phyloP scores from a whole-genome alignment of 2,797 vertebrate genomes.

The Sebastes reedi region DNA sequence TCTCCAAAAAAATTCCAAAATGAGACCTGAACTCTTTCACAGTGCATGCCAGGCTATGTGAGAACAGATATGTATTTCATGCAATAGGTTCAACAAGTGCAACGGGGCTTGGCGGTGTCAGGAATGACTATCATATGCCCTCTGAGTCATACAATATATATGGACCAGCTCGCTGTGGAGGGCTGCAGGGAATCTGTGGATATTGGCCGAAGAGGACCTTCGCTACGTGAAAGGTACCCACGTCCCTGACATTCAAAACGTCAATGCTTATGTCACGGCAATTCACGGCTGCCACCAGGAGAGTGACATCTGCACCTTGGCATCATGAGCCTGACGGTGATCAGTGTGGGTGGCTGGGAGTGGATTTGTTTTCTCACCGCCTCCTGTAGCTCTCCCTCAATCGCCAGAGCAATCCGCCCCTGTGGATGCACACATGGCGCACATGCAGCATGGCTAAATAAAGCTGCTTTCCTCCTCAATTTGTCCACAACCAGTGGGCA shows the following conservation, averaged over 20 bases:
- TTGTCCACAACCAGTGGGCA: neutral
- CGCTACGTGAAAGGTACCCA: constrained; percentile 26
- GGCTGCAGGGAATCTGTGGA: constrained; percentile 1
- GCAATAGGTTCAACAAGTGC: neutral
- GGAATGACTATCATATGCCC: neutral
- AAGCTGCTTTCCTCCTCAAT: constrained; percentile 7
- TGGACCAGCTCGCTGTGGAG: neutral
- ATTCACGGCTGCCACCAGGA: neutral
- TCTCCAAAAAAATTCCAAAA: neutral
- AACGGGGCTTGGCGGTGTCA: neutral
- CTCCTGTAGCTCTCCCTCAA: constrained; percentile 1
- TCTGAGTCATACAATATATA: neutral
- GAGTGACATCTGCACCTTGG: constrained; percentile 19
- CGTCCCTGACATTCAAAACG: constrained; percentile 49
- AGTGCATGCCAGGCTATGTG: neutral
- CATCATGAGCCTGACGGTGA: constrained; percentile 1
- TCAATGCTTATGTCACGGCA: constrained; percentile 14
- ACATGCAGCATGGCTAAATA: neutral
- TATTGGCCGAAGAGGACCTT: constrained; percentile 1
- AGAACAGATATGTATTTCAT: neutral
- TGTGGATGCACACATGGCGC: neutral
- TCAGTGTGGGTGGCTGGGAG: neutral
- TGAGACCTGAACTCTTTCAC: neutral
- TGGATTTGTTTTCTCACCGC: neutral
- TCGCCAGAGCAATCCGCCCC: neutral